phyloP scores from a whole-genome alignment of 2,888 invertebrate species.

The Eilema sororculum region DNA sequence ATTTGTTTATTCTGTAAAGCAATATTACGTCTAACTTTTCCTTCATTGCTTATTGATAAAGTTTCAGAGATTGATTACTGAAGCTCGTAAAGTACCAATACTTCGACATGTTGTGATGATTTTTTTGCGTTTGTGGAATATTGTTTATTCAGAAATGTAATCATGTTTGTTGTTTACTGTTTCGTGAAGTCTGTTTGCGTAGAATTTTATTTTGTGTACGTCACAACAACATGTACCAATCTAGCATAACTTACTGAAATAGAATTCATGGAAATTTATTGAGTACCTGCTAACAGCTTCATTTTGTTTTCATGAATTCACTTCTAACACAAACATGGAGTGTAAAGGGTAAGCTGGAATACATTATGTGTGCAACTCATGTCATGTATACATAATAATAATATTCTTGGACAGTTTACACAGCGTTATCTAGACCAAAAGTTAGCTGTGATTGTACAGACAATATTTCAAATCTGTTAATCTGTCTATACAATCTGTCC shows the following conservation, averaged over 20 bases:
- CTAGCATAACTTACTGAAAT: slow-evolving; percentile 7
- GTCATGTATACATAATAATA: background rate
- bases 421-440: background rate
- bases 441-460: no score
- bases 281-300: background rate
- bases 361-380: background rate
- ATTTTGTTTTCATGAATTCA: background rate
- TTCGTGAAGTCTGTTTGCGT: slow-evolving; percentile 19
- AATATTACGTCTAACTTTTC: background rate
- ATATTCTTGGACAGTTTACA: background rate
- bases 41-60: slow-evolving; percentile 20
- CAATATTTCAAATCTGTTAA: no score
- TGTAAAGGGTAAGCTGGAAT: background rate
- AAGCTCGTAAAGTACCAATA: slow-evolving; percentile 16
- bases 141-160: slow-evolving; percentile 32
- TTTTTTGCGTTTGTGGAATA: slow-evolving; percentile 20
- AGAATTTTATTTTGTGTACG: slow-evolving; percentile 5
- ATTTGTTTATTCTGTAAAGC: slow-evolving; percentile 31
- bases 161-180: slow-evolving; percentile 40
- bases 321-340: background rate
- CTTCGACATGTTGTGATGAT: slow-evolving; percentile 26
- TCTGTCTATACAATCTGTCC: no score
- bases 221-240: slow-evolving; percentile 3
- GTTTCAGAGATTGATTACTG: slow-evolving; percentile 16
- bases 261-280: background rate